These are phyloP conservation scores for Hermetia illucens DNA, from an alignment of 1,140 invertebrate genomes.

Conservation along the genomic window DNA sequence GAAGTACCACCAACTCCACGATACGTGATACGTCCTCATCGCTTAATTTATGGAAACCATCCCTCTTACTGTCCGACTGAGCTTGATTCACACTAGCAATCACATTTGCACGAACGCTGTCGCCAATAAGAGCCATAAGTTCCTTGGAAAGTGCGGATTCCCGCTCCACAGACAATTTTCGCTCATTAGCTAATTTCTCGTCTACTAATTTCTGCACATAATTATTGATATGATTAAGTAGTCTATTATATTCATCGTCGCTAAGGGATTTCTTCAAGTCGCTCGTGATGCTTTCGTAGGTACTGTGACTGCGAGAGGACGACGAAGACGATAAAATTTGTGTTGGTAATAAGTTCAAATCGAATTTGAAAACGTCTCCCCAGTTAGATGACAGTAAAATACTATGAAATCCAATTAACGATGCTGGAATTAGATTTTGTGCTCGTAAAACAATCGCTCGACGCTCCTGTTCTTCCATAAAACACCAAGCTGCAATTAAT, in stretches of 20 bases:
- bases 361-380: not conserved
- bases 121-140: no score
- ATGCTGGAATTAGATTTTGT: slow-evolving; percentile 15
- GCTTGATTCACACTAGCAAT: no score
- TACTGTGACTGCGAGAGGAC: not conserved
- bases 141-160: no score
- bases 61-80: no score
- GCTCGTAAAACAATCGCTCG: slow-evolving; percentile 9
- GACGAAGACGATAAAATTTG: not conserved
- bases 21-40: no score
- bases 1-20: no score
- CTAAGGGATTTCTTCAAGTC: slow-evolving; percentile 18
- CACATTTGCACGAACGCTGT: no score
- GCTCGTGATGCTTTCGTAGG: slow-evolving; percentile 1
- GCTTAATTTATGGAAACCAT: no score
- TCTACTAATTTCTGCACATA: slow-evolving; percentile 25
- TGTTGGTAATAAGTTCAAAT: not conserved
- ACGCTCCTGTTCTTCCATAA: slow-evolving; percentile 15
- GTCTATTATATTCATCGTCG: slow-evolving; percentile 24
- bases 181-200: slow-evolving; percentile 12
- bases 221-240: slow-evolving; percentile 25
- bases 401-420: slow-evolving; percentile 10
- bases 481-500: slow-evolving; percentile 19
- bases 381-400: slow-evolving; percentile 4
- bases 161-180: no score